Base-by-base conservation (phyloP, 64 coral and sea anemone genomes). In the Actinia equina region DNA sequence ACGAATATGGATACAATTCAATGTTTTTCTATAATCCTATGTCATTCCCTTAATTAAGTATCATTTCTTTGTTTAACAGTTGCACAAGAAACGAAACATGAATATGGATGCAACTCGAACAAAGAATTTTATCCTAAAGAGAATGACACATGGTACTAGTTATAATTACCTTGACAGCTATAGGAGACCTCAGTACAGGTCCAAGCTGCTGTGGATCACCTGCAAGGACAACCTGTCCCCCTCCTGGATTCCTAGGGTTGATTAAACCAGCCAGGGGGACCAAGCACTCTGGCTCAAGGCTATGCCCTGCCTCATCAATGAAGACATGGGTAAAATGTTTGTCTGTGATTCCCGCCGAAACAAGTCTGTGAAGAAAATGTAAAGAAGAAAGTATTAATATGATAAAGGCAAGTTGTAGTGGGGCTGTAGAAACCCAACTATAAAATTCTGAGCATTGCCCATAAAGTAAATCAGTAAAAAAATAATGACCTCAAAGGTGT, bases 191-290 rank as follows among this genome's bases (percentile, higher is more conserved):
- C 9, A 95, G 70, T 6, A 95, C 89, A 18, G 93, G 93, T 4
- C 93, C 93, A 25, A 95, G 89, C 46, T 95, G 93, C 44, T 95
- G 89, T 25, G 93, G 93, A 59, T 95, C 93, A 7, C 93, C 93
- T 82, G 93, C 86, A 43, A 95, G 53, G 16, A 95, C 93, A 25
- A 95, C n/a, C 82, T 95, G 93, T 18, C 89, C 89, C 59, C 88
- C 88, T 64, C 85, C 85, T 82, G 84, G 84, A 60, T 71, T 86
- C 57, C 84, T 86, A 53, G 93, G 74, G 25, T 88, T 87, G 11
- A 95, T 61, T 67, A 95, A 7, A 22, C 93, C 89, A 59, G 89
- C 80, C 78, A 95, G 80, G 88, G 93, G 93, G 22, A 95, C 89
- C 82, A 95, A 17, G 81, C 85, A 88, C 84, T 95, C 93, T 52